Conservation (phyloP, 2,113 vertebrate species). For the Lampris megalopsis region DNA sequence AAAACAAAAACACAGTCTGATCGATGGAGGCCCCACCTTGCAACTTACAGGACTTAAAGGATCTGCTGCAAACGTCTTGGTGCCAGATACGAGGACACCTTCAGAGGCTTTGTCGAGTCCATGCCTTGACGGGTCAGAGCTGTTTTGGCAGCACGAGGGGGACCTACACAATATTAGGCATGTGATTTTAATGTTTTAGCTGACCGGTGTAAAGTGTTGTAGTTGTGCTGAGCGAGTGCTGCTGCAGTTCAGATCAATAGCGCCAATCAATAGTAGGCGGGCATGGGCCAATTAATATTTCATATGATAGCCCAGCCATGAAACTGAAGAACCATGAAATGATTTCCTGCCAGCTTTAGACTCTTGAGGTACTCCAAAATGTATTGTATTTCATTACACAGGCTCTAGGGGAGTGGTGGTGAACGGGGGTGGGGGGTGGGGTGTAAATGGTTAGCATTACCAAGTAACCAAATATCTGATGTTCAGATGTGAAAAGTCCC, state of each 20-base stretch:
- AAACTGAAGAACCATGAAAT: constrained; percentile 47
- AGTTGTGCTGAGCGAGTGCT: not conserved
- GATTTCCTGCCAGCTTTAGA: constrained; percentile 50
- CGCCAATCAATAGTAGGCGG: constrained; percentile 23
- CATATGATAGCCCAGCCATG: constrained; percentile 12
- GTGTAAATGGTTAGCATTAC: constrained; percentile 50
- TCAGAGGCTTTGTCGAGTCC: too few species aligned
- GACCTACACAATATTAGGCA: too few species aligned
- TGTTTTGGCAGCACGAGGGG: too few species aligned
- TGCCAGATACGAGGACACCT: too few species aligned
- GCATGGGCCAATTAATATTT: constrained; percentile 16
- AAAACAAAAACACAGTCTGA: too few species aligned
- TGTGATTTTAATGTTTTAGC: not conserved
- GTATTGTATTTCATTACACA: constrained; percentile 21
- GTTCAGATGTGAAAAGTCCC: constrained; percentile 21
- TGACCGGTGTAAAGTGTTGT: not conserved
- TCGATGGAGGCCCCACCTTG: too few species aligned
- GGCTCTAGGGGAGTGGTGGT: constrained; percentile 22
- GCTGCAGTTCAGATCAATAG: constrained; percentile 7
- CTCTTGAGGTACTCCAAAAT: constrained; percentile 21
- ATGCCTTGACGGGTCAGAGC: too few species aligned
- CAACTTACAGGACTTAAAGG: too few species aligned
- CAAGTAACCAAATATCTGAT: constrained; percentile 54
- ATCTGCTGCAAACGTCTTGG: too few species aligned
- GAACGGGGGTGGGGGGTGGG: constrained; percentile 17